These are phyloP conservation scores for Troilus luridus DNA, from an alignment of 2,888 invertebrate species.

Conservation along the genomic window DNA sequence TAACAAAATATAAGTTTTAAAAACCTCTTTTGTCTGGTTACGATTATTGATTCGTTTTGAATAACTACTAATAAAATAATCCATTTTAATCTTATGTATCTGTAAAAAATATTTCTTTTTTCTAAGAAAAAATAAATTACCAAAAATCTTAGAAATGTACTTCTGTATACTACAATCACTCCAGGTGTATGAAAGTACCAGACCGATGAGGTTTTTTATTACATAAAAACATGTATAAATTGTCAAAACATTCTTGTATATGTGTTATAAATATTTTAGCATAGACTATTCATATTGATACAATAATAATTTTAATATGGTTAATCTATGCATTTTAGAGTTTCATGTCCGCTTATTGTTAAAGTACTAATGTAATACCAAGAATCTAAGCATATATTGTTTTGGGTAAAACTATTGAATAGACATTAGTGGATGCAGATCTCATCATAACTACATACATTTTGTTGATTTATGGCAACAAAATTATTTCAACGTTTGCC, in stretches of 20 bases:
- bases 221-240: not conserved
- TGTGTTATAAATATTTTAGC: not conserved
- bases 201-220: not conserved
- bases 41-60: not conserved
- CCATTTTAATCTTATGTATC: not conserved
- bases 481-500: too few species aligned
- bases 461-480: too few species aligned
- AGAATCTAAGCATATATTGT: not conserved
- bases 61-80: too few species aligned
- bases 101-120: not conserved
- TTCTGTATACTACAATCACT: not conserved
- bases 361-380: not conserved
- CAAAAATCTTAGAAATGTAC: not conserved
- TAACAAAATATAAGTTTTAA: not conserved
- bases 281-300: conserved; percentile 13
- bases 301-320: not conserved
- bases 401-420: not conserved
- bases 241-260: not conserved
- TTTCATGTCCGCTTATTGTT: conserved; percentile 15
- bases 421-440: not conserved
- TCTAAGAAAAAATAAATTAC: not conserved
- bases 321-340: conserved; percentile 21
- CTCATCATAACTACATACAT: not conserved
- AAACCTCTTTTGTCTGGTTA: conserved; percentile 2
- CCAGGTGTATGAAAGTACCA: not conserved